A percentile compares a stretch with the other conserved stretches of the same genome.
These are phyloP conservation scores for Thereva nobilitata DNA, from an alignment of 2,888 invertebrate species.

Conservation along the genomic window DNA sequence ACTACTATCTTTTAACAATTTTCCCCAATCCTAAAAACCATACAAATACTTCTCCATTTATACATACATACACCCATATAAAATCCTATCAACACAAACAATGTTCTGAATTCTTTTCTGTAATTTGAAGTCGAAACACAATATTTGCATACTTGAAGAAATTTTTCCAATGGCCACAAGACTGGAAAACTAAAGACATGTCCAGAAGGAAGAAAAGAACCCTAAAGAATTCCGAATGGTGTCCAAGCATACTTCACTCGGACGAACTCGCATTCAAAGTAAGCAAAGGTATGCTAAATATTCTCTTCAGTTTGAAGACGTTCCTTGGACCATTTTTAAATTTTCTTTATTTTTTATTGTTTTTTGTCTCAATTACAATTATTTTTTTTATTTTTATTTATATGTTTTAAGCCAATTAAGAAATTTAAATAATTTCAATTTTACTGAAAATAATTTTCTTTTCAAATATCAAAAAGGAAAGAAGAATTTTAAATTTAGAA, in stretches of 20 bases:
- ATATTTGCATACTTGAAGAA: conserved; percentile 33
- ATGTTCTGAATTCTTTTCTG: conserved; percentile 26
- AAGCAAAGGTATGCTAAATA: conserved; percentile 23
- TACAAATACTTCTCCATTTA: too few relatives aligned
- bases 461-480: conserved; percentile 10
- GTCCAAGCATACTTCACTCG: conserved; percentile 17
- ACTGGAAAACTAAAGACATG: neutral
- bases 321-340: too few relatives aligned
- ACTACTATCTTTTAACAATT: too few relatives aligned
- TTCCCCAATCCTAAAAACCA: too few relatives aligned
- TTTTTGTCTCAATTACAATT: too few relatives aligned
- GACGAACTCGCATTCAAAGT: conserved; percentile 4
- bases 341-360: too few relatives aligned
- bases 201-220: conserved; percentile 1
- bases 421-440: neutral
- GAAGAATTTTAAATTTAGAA: neutral
- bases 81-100: conserved; percentile 4
- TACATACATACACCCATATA: too few relatives aligned
- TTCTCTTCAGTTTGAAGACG: neutral
- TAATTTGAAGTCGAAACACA: conserved; percentile 27
- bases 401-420: too few relatives aligned
- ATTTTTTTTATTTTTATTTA: too few relatives aligned
- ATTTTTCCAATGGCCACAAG: conserved; percentile 20
- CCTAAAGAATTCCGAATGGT: conserved; percentile 17
- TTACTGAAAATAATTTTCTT: conserved; percentile 15